Conservation (phyloP, 2,797 vertebrate genomes). For the Rhabdophis nuchalis region DNA sequence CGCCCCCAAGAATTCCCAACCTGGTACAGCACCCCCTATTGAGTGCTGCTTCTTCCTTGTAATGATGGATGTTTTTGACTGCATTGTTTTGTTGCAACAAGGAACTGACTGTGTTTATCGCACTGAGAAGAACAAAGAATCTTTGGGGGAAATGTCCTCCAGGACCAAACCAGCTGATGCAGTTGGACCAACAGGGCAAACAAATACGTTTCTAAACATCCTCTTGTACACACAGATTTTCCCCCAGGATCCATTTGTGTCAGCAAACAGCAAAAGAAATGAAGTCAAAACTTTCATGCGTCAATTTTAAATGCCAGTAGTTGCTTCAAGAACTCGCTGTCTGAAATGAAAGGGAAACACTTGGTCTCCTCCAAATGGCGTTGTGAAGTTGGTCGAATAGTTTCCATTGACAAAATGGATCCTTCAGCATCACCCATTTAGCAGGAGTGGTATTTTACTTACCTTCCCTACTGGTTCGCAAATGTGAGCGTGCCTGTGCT, state of each 20-base stretch:
- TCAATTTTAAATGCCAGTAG: not conserved
- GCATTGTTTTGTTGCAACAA: constrained; percentile 27
- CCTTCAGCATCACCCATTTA: not conserved
- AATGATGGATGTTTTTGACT: constrained; percentile 29
- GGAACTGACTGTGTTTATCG: constrained; percentile 40
- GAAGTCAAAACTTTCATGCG: accelerated
- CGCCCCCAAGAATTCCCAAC: not conserved
- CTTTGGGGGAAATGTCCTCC: constrained; percentile 34
- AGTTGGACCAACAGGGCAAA: not conserved
- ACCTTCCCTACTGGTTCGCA: too few species aligned
- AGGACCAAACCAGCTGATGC: not conserved
- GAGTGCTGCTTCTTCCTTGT: constrained; percentile 23
- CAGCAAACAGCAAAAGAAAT: not conserved
- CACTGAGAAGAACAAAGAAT: constrained; percentile 34
- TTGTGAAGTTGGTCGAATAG: not conserved
- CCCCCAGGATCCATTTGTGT: constrained; percentile 37
- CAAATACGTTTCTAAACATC: constrained; percentile 28
- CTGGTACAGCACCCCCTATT: not conserved
- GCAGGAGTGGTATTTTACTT: too few species aligned
- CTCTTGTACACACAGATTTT: not conserved
- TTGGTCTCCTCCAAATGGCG: not conserved
- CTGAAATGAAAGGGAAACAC: not conserved
- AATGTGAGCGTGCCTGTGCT: too few species aligned
- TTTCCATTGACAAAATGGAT: not conserved
- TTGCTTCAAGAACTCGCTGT: not conserved